Evolutionary conservation across 2,888 invertebrate species (phyloP), one percentile per base, ranked within the genome.

Genomic region (Yponomeuta malinellus): DNA sequence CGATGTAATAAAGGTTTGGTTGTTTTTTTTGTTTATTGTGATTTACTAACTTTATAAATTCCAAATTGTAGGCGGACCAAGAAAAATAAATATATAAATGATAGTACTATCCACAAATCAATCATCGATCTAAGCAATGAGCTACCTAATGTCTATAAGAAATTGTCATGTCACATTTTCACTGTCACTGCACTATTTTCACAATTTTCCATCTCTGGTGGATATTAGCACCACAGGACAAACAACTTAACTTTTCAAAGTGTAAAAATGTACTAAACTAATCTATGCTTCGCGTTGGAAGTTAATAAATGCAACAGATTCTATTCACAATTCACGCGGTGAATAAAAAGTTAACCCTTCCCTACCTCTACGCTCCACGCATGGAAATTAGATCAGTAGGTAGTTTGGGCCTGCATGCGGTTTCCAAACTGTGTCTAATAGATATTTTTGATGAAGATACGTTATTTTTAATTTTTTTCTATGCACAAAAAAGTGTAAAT

Each of bases 381-480:
- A 92, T 92, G 92, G 92, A 92, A 92, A 92, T 92, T 91, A 92
- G 92, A 92, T 91, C 92, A 92, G 89, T 90, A 89, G 90, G 90
- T 88, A 90, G 88, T 85, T 76, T 76, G 75, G 76, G 73, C 74
- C 70, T 2, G 72, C 74, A 71, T 74, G 75, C 15, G 89, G 73
- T 72, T 79, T 80, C 83, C 88, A 91, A 92, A 67, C 48, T 71
- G 65, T 68, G 68, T 43, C 43, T 65, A 48, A 63, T 71, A 15
- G n/a, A 66, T 48, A 64, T 33, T 48, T 31, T 48, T 43, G 8
- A 43, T 6, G 8, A 43, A 43, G 43, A 43, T 33, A 6, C 37
- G 37, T 37, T 43, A 43, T 43, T 5, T 43, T 43, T 43, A 5
- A 43, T 3, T 43, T 43, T 43, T 43, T 43, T 43, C 9, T 43